Percentiles rank a stretch among this genome's conserved stretches.
These are phyloP conservation scores for Mesocentrotus franciscanus DNA, from an alignment of 53 echinoderm and acorn worm genomes.

Conservation along the genomic window DNA sequence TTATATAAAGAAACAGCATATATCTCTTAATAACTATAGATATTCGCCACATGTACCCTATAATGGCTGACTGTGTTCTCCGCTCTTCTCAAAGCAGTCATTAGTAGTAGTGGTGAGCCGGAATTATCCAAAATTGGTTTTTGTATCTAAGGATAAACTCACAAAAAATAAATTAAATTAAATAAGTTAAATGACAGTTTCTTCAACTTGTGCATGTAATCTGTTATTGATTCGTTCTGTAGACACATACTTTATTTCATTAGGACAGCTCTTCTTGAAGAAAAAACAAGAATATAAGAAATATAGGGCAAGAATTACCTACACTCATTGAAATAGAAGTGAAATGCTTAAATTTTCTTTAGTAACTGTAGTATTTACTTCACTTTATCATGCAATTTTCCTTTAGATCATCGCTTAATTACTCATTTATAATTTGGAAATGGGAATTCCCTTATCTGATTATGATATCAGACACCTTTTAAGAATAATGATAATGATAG, in stretches of 20 bases:
- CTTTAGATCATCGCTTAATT: neutral
- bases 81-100: too few species aligned
- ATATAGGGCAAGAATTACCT: neutral
- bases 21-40: too few species aligned
- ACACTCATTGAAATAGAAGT: neutral
- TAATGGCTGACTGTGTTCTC: too few species aligned
- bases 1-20: too few species aligned
- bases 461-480: neutral
- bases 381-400: neutral
- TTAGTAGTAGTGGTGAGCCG: too few species aligned
- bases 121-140: too few species aligned
- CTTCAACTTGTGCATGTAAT: neutral
- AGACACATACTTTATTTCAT: neutral
- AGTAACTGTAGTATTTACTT: neutral
- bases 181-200: neutral
- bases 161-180: too few species aligned
- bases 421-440: neutral
- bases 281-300: neutral
- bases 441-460: neutral
- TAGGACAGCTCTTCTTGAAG: neutral
- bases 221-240: neutral
- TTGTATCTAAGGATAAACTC: too few species aligned
- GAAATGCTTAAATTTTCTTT: neutral
- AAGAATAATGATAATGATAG: neutral
- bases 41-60: too few species aligned